Base-by-base conservation (phyloP, 1,140 invertebrate species). In the Maconellicoccus hirsutus region DNA sequence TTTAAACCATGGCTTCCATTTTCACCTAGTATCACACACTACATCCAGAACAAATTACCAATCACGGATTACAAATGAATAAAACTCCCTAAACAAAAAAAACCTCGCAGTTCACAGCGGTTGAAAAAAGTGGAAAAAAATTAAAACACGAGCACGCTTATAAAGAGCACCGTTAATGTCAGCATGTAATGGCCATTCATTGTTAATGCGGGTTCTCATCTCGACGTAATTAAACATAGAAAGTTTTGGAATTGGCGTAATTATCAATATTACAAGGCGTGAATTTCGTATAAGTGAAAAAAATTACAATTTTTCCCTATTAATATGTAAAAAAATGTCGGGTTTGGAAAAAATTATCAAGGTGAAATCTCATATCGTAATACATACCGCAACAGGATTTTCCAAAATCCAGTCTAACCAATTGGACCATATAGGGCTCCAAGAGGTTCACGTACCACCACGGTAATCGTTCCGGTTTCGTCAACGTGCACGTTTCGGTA, bases 361-460 rank as follows among this genome's bases (percentile, higher is more conserved):
- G n/a, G 42, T 16, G n/a, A 52, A 52, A n/a, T n/a, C n/a, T n/a
- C n/a, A n/a, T n/a, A n/a, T n/a, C n/a, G 42, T 2, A 8, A 52
- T 63, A 84, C 87, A 88, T 81, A 92, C 92, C 91, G 79, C 93
- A 95, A 76, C 93, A 96, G 16, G 90, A 85, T 79, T 92, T 91
- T 59, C 93, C 94, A 78, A 96, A 96, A 81, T 96, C 94, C 59
- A 96, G 81, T 42, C 94, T 81, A 10, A 96, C 93, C 61, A 96
- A 82, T 79, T 96, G 92, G 39, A 96, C 93, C 91, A 96, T 94
- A 78, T 96, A 96, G 0, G 93, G 93, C 76, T 96, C 94, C 26
- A 96, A 82, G 0, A 96, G 84, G 79, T 96, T 96, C 74, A 96
- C 93, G 80, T 96, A 96, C 93, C 93, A 96, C 93, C 93, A 96